A percentile compares a stretch with the other conserved stretches of the same genome.
These are phyloP conservation scores for Diplazon laetatorius DNA, from an alignment of 2,888 invertebrate genomes.

Conservation along the genomic window DNA sequence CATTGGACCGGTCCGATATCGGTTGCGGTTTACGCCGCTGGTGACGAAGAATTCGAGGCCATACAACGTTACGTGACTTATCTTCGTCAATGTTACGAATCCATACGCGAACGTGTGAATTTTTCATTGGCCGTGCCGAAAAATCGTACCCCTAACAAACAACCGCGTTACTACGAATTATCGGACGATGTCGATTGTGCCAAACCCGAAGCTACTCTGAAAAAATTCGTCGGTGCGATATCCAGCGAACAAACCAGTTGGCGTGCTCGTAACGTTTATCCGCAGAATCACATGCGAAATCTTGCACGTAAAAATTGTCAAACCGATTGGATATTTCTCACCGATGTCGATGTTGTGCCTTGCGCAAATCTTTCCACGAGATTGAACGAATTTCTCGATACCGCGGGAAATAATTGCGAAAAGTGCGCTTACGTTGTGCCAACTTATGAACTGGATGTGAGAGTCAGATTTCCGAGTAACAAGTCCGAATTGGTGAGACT, in stretches of 20 bases:
- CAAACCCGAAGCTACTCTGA: constrained; percentile 87
- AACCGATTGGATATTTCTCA: constrained; percentile 90
- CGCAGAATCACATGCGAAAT: constrained; percentile 95
- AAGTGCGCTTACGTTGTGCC: constrained; percentile 95
- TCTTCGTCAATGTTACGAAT: constrained; percentile 89
- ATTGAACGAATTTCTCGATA: constrained; percentile 87
- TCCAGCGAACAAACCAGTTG: constrained; percentile 87
- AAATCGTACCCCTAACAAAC: constrained; percentile 83
- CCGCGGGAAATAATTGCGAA: constrained; percentile 84
- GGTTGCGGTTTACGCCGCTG: constrained; percentile 90
- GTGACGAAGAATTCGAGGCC: constrained; percentile 89
- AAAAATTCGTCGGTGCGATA: constrained; percentile 85
- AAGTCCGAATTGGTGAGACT: constrained; percentile 90
- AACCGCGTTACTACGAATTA: constrained; percentile 73
- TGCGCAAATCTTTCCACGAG: constrained; percentile 88
- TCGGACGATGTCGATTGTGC: constrained; percentile 85
- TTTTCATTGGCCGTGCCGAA: constrained; percentile 90
- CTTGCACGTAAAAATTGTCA: constrained; percentile 93
- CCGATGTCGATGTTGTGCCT: constrained; percentile 95
- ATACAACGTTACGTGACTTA: constrained; percentile 90
- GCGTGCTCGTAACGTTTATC: constrained; percentile 91
- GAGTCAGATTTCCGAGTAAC: constrained; percentile 91
- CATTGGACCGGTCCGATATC: constrained; percentile 95
- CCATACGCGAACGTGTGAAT: constrained; percentile 88
- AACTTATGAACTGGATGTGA: constrained; percentile 93